Evolutionary conservation across 1,140 invertebrate species (phyloP), one percentile per base, ranked within the genome.

Genomic region (Varroa destructor): DNA sequence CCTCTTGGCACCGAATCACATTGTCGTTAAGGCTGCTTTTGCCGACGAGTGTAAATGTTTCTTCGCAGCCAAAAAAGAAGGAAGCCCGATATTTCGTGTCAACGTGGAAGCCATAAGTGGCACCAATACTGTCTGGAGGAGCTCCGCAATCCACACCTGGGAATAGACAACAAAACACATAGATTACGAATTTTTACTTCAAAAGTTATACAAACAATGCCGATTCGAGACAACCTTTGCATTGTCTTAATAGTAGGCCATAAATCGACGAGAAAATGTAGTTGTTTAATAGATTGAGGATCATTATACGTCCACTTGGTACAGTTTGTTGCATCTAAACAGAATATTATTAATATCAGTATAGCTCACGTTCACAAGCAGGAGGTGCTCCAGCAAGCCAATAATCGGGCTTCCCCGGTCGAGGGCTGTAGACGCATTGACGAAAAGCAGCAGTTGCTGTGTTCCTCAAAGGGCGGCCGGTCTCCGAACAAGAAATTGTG

Each of bases 21-120:
- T 93, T 93, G 76, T 97, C 92, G 75, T 91, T 88, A 75, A 87
- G 87, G 54, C 86, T 88, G 0, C 90, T 93, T 82, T 94, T 90
- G 2, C 93, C 93, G 43, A 91, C 91, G 40, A 96, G 79, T 77
- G 90, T 92, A 78, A 96, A 96, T 0, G 93, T 95, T 77, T 94
- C 90, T 81, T 96, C 91, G 78, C 94, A 97, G 54, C 90, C 90
- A 78, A 98, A 97, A 83, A 90, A 92, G 81, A 96, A 97, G 0
- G 87, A 92, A 43, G 90, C 90, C 79, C 92, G 88, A 77, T 88
- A 93, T 78, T 87, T 87, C 0, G 91, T 94, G 77, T 94, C 91
- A 12, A 86, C 79, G 72, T 77, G 75, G 75, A 87, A 90, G 79
- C 91, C 91, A 76, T 95, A 93, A 78, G 90, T 89, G 12, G 92